Percentiles rank a stretch among this genome's conserved stretches.
Conservation (phyloP, 2,888 invertebrate species). For the Protodeltote pygarga region DNA sequence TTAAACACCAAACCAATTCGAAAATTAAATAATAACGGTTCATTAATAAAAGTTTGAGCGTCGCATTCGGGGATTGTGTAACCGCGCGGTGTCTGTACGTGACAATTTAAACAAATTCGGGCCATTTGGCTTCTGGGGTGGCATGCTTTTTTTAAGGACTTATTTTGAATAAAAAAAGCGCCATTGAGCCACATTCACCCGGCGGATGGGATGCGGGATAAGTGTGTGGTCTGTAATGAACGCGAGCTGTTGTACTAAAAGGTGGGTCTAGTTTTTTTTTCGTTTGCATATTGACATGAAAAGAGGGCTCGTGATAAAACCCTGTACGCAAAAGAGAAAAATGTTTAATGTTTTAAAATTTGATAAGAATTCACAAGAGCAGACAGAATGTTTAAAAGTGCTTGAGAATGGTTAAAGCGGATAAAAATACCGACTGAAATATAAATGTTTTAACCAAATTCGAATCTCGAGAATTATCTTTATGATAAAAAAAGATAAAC, state of each 20-base stretch:
- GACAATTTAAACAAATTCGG: constrained; percentile 88
- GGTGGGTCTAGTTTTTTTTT: constrained; percentile 45
- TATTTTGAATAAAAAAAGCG: constrained; percentile 82
- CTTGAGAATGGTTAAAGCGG: too few species aligned
- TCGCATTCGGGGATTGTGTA: constrained; percentile 75
- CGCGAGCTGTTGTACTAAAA: constrained; percentile 41
- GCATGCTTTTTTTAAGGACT: constrained; percentile 77
- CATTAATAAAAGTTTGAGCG: constrained; percentile 63
- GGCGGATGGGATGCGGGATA: constrained; percentile 77
- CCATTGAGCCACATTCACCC: constrained; percentile 73
- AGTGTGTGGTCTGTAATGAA: constrained; percentile 76
- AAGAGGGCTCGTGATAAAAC: constrained; percentile 7
- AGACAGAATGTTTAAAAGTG: too few species aligned
- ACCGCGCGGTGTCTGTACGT: constrained; percentile 84
- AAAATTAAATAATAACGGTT: constrained; percentile 25
- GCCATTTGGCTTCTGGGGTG: constrained; percentile 87
- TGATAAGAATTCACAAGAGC: too few species aligned
- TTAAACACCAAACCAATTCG: neutral
- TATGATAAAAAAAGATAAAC: too few species aligned
- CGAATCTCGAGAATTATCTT: too few species aligned
- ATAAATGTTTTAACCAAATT: too few species aligned
- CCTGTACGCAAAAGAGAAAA: constrained; percentile 1
- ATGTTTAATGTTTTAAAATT: neutral
- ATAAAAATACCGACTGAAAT: too few species aligned
- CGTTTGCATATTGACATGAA: constrained; percentile 44